Conservation (phyloP, 2,888 invertebrate genomes). For the Melieria picta region DNA sequence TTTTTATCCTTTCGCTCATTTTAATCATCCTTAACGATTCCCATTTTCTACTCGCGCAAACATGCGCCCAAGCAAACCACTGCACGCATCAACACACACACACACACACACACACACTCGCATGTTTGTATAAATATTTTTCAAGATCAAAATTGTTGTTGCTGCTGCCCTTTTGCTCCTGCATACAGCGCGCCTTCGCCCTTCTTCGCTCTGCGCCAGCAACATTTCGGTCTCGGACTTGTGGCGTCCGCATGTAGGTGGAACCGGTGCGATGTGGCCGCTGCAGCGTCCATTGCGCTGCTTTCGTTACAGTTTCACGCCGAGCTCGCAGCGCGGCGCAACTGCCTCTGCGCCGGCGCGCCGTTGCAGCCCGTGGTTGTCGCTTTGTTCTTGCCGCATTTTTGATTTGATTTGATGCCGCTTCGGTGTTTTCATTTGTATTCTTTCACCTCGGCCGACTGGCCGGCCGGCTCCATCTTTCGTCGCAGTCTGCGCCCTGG, state of each 20-base stretch:
- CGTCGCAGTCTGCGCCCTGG: slow-evolving; percentile 18
- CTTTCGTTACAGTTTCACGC: slow-evolving; percentile 41
- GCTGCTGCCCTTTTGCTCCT: slow-evolving; percentile 18
- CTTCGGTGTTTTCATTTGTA: slow-evolving; percentile 3
- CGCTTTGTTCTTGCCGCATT: slow-evolving; percentile 39
- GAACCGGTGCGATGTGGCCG: slow-evolving; percentile 19
- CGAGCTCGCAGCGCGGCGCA: slow-evolving; percentile 2
- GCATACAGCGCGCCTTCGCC: not conserved
- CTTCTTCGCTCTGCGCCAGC: not conserved
- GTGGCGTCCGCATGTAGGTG: slow-evolving; percentile 26
- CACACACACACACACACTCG: not conserved
- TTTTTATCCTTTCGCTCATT: slow-evolving; percentile 53
- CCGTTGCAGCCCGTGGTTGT: slow-evolving; percentile 43
- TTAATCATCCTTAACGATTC: slow-evolving; percentile 52
- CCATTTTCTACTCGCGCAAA: slow-evolving; percentile 33
- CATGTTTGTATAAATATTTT: slow-evolving; percentile 16
- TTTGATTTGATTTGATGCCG: slow-evolving; percentile 28
- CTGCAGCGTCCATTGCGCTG: slow-evolving; percentile 20
- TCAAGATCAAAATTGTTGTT: slow-evolving; percentile 26
- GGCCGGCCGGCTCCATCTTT: not conserved
- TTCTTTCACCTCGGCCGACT: not conserved
- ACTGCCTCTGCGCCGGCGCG: slow-evolving; percentile 8
- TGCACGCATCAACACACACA: slow-evolving; percentile 2
- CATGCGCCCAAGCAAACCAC: not conserved
- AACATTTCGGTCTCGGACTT: slow-evolving; percentile 11